Base-by-base conservation (phyloP, 2,797 vertebrate species). In the Cephalopachus bancanus region DNA sequence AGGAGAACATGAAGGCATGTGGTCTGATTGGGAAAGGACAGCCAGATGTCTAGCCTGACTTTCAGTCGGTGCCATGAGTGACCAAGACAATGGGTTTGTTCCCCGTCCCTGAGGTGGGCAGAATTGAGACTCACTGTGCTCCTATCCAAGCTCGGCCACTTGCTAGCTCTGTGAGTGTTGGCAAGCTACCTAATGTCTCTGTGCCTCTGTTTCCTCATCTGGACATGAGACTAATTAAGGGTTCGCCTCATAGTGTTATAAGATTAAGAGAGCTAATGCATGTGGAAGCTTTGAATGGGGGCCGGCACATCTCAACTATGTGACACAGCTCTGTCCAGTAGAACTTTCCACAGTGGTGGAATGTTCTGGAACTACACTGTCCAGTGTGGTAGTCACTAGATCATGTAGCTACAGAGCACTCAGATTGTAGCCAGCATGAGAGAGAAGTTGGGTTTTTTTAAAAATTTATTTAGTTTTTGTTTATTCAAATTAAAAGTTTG, bases 1-100 rank as follows among this genome's bases (percentile, higher is more conserved):
- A 33, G 51, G 49, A 30, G 24, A 55, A 2, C 37, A 4, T 44
- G 24, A 60, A 89, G 37, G 53, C 67, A 59, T 10, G 15, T 17
- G 26, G 22, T 20, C 51, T 17, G 10, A 24, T 26, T 10, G 3
- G 0, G 3, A 0, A 19, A 49, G 11, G 51, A 7, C 10, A 20
- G 88, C 11, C 2, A 0, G 1, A 44, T 30, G 19, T 49, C 44
- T 44, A 6, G 26, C 44, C 88, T 10, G 1, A 10, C 11, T 28
- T 20, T 30, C 28, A 10, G 30, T 67, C 16, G 6, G 8, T 3
- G 7, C 37, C 67, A 0, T 1, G 0, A 20, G n/a, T 2, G n/a
- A n/a, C 74, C 44, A 55, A 69, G 20, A 89, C 15, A 4, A 3
- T 7, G 5, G 55, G 12, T 37, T 30, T 44, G 8, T 26, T 30